phyloP scores from a whole-genome alignment of 2,797 vertebrate genomes.

The Xenentodon cancila region DNA sequence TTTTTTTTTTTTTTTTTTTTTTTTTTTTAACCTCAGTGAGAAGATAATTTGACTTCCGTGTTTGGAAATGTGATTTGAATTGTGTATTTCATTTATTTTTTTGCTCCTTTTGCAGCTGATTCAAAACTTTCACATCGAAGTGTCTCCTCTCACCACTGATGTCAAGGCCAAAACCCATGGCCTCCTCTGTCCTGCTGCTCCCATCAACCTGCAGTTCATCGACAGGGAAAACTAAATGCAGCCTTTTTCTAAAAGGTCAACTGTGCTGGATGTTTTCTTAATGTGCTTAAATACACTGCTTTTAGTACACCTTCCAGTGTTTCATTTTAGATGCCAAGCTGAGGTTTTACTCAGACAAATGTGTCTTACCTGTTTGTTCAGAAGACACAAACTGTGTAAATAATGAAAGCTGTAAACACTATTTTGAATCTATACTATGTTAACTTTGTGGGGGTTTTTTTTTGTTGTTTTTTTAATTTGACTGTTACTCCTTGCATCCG shows the following conservation, averaged over 20 bases:
- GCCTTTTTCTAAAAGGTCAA: neutral
- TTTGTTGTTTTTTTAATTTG: slow-evolving; percentile 8
- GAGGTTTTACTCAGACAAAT: slow-evolving; percentile 57
- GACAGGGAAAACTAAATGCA: slow-evolving; percentile 67
- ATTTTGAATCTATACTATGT: slow-evolving; percentile 32
- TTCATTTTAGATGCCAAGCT: neutral
- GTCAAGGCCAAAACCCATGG: slow-evolving; percentile 89
- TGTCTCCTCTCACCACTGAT: slow-evolving; percentile 77
- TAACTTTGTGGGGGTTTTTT: slow-evolving; percentile 15
- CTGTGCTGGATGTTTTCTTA: slow-evolving; percentile 28
- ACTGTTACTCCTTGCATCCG: slow-evolving; percentile 21
- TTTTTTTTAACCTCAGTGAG: no score
- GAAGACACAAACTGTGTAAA: slow-evolving; percentile 22
- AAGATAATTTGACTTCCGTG: no score
- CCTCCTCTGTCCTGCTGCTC: slow-evolving; percentile 84
- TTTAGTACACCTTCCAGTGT: slow-evolving; percentile 23
- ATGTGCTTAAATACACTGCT: slow-evolving; percentile 31
- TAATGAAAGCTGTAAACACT: slow-evolving; percentile 26
- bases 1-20: no score
- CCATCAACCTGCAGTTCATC: slow-evolving; percentile 86
- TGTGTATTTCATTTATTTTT: slow-evolving; percentile 26
- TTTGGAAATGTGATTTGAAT: no score
- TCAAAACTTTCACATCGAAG: slow-evolving; percentile 86
- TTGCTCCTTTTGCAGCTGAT: slow-evolving; percentile 81
- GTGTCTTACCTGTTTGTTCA: slow-evolving; percentile 7